These are phyloP conservation scores for Chymomyza procnemis DNA, from an alignment of 2,888 invertebrate genomes.

Conservation along the genomic window DNA sequence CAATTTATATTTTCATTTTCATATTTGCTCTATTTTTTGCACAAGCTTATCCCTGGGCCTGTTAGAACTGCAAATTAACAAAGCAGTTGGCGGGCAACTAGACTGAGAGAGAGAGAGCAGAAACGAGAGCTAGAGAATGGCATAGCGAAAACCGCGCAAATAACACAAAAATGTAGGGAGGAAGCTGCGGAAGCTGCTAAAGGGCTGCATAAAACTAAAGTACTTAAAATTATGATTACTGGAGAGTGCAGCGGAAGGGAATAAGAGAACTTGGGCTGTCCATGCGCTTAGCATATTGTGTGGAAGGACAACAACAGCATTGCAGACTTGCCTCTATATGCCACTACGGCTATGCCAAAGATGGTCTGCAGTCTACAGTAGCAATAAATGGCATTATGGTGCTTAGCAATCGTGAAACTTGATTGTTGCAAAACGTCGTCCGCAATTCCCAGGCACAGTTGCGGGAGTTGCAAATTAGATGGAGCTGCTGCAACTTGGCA, in stretches of 20 bases:
- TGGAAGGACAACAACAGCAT: not conserved
- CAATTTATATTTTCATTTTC: slow-evolving; percentile 62
- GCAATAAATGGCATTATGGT: slow-evolving; percentile 66
- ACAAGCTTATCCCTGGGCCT: slow-evolving; percentile 29
- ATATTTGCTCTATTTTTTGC: slow-evolving; percentile 17
- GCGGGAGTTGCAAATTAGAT: slow-evolving; percentile 41
- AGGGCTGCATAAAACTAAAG: slow-evolving; percentile 67
- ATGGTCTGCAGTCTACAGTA: slow-evolving; percentile 41
- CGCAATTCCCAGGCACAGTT: not conserved
- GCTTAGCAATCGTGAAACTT: slow-evolving; percentile 66
- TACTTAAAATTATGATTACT: slow-evolving; percentile 72
- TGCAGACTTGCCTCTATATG: not conserved
- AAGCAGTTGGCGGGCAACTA: slow-evolving; percentile 25
- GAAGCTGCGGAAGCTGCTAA: slow-evolving; percentile 58
- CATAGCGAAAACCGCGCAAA: not conserved
- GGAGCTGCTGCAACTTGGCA: slow-evolving; percentile 13
- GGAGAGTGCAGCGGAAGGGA: not conserved
- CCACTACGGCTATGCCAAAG: not conserved
- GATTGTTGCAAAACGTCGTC: slow-evolving; percentile 42
- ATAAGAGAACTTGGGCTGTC: not conserved
- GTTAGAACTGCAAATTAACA: slow-evolving; percentile 47
- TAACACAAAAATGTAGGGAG: slow-evolving; percentile 25
- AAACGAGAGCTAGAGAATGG: slow-evolving; percentile 11
- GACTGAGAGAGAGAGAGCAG: too few relatives aligned
- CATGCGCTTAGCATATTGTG: slow-evolving; percentile 64